Base-by-base conservation (phyloP, 2,888 invertebrate genomes). In the Ypsolopha scabrella region DNA sequence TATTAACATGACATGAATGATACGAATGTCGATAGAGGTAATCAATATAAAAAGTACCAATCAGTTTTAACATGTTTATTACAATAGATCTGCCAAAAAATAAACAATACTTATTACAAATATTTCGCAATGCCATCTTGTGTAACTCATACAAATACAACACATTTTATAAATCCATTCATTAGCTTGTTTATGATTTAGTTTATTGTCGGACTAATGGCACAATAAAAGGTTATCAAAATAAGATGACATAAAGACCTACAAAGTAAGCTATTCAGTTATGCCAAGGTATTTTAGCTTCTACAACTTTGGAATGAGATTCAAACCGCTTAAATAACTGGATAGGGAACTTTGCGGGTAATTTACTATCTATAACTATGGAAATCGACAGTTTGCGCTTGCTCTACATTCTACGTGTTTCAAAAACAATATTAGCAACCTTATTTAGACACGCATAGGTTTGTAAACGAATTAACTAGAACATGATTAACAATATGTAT, bases 141-240 rank as follows among this genome's bases (percentile, higher is more conserved):
- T 45, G 43, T 6, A 11, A 11, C 10, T 39, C 9, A 39, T 39
- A 11, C 11, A 39, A n/a, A 7, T 43, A 43, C 9, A 45, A 37
- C 47, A 36, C 13, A 47, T 11, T 13, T 36, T 11, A 37, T 47
- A 37, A 13, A 37, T 14, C 13, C 9, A 13, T 11, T 11, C 35
- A 47, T 7, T 2, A 35, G 37, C 9, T 37, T 37, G 10, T 36
- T 47, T 33, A 38, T 36, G 11, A 51, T 39, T 24, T 3, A n/a
- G n/a, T n/a, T 46, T 51, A 51, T 51, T 50, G 46, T 51, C 46
- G 38, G 39, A 46, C 24, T 33, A 36, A 46, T 46, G 46, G 51
- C 51, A 51, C 51, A 39, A 46, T 38, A 39, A 48, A 36, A 41
- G 33, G 38, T 51, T 51, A 46, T 51, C 46, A 51, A 34, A 43